Evolutionary conservation across 64 coral and sea anemone genomes (phyloP).

Genomic region (Porites australiensis): DNA sequence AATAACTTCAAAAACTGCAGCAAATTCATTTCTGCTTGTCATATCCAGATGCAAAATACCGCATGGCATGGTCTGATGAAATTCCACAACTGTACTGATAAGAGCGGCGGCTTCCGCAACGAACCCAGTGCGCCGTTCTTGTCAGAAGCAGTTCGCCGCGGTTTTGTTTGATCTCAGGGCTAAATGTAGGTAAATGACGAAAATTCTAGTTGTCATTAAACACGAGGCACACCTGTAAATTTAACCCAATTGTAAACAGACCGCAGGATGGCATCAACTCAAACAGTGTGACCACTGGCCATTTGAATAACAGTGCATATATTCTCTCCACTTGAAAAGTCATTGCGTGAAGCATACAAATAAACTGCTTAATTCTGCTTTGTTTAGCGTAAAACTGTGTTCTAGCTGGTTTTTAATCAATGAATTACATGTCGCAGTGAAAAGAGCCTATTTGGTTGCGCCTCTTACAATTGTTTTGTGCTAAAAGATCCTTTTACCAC

Average conservation of each 20-base stretch:
- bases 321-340: too few species aligned
- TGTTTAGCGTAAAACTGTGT: too few species aligned
- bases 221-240: background rate
- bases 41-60: background rate
- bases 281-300: background rate
- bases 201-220: background rate
- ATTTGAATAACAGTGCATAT: background rate
- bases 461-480: too few species aligned
- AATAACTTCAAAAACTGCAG: slow-evolving; percentile 12
- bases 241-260: background rate
- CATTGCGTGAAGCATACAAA: too few species aligned
- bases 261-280: background rate
- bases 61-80: background rate
- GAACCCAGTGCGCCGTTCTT: background rate
- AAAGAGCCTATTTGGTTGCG: too few species aligned
- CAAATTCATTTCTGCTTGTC: background rate
- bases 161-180: background rate
- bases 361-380: too few species aligned
- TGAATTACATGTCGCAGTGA: too few species aligned
- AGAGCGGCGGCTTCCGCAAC: background rate
- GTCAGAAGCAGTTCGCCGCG: background rate
- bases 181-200: background rate
- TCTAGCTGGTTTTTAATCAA: too few species aligned
- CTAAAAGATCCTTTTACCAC: too few species aligned
- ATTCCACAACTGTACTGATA: background rate